A percentile compares a stretch with the other conserved stretches of the same genome.
phyloP scores from a whole-genome alignment of 2,888 invertebrate species.

The Phaonia tiefii region DNA sequence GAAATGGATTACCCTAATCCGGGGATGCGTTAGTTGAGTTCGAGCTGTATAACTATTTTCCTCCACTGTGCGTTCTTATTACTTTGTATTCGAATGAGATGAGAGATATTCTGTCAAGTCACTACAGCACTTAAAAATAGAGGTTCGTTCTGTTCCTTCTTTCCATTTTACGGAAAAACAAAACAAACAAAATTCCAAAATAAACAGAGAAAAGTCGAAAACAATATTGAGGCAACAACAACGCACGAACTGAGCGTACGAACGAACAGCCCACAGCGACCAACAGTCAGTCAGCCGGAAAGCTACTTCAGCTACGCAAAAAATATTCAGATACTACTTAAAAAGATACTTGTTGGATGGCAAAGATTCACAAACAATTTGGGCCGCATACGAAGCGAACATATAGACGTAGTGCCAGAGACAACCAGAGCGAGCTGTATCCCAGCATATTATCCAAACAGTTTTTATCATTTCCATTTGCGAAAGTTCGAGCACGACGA shows the following conservation, averaged over 20 bases:
- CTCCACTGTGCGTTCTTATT: too few species aligned
- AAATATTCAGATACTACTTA: constrained; percentile 38
- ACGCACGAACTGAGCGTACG: too few species aligned
- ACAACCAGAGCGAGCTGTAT: too few species aligned
- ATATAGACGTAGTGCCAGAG: constrained; percentile 5
- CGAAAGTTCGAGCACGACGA: constrained; percentile 9
- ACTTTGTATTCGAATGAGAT: too few species aligned
- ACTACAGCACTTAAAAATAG: too few species aligned
- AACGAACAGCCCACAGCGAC: constrained; percentile 31
- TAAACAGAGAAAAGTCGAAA: not conserved
- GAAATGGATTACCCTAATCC: too few species aligned
- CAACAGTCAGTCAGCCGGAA: not conserved
- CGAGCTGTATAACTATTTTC: too few species aligned
- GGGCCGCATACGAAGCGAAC: constrained; percentile 48
- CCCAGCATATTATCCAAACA: constrained; percentile 36
- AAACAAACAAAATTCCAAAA: constrained; percentile 16
- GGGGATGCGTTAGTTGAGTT: too few species aligned
- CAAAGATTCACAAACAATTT: constrained; percentile 63
- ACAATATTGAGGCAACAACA: constrained; percentile 12
- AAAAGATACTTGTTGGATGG: constrained; percentile 63
- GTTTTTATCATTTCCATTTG: constrained; percentile 28
- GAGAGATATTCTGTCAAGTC: too few species aligned
- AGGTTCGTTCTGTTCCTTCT: too few species aligned
- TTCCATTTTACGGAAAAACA: too few species aligned
- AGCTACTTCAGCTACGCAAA: constrained; percentile 41